Base-by-base conservation (phyloP, 2,888 invertebrate species). In the Chydorus sphaericus region DNA sequence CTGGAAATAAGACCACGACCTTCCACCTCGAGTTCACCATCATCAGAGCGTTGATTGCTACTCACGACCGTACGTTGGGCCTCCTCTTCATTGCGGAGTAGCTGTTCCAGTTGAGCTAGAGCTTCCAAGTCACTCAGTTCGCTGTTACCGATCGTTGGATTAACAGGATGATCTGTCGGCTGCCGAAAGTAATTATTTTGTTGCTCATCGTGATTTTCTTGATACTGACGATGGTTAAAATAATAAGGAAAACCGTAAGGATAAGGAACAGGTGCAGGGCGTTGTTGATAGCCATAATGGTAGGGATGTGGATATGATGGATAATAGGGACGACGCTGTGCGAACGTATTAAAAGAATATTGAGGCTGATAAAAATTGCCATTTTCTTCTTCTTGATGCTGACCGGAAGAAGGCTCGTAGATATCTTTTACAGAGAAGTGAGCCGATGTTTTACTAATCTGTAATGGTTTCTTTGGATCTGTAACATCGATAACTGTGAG, bases 1-100 rank as follows among this genome's bases (percentile, higher is more conserved):
- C 44, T 44, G 44, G 44, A 44, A 23, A 44, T 44, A 28, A 44
- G 20, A 26, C 44, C 44, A 10, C 44, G 44, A 44, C 26, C 44
- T 26, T 44, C 33, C 8, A 14, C 33, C 8, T 33, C 44, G 26
- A 44, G 14, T 20, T 44, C 44, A 14, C 26, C 44, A n/a, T n/a
- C n/a, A n/a, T n/a, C n/a, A n/a, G n/a, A n/a, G n/a, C n/a, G n/a
- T n/a, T n/a, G n/a, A n/a, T n/a, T n/a, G n/a, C n/a, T n/a, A n/a
- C n/a, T n/a, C n/a, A n/a, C n/a, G n/a, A n/a, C n/a, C n/a, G n/a
- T n/a, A n/a, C n/a, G n/a, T n/a, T n/a, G n/a, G n/a, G n/a, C n/a
- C n/a, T n/a, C n/a, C 18, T 44, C 28, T 28, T 44, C 44, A 26
- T 44, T 44, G n/a, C n/a, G n/a, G 23, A 44, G 26, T 2, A 44